These are phyloP conservation scores for Bombus fervidus DNA, from an alignment of 1,140 invertebrate species.

Conservation along the genomic window DNA sequence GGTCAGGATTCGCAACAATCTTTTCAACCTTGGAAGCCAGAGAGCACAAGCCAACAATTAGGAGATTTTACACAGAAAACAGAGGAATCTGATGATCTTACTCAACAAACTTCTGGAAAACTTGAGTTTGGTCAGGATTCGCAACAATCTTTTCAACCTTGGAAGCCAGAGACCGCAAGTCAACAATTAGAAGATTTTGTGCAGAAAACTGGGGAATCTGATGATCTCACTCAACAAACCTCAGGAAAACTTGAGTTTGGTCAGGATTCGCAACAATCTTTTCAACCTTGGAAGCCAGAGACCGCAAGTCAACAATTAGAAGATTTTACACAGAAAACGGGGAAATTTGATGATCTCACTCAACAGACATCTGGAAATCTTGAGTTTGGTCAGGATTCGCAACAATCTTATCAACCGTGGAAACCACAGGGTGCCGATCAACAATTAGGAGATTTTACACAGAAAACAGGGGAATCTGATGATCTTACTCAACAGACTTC, in stretches of 20 bases:
- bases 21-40: constrained; percentile 28
- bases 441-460: constrained; percentile 32
- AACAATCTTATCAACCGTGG: constrained; percentile 33
- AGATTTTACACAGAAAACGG: neutral
- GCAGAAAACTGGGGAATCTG: constrained; percentile 9
- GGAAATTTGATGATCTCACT: neutral
- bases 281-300: too few relatives aligned
- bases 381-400: constrained; percentile 57
- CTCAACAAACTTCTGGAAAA: constrained; percentile 47
- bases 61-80: constrained; percentile 36
- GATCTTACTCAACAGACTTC: neutral
- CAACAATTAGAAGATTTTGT: constrained; percentile 24
- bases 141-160: constrained; percentile 43
- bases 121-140: constrained; percentile 76
- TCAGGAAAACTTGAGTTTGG: constrained; percentile 44
- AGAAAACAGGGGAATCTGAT: constrained; percentile 35
- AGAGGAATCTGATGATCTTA: constrained; percentile 43
- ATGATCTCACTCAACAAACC: constrained; percentile 58
- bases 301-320: neutral
- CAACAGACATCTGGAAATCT: neutral
- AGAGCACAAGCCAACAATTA: constrained; percentile 5
- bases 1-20: constrained; percentile 38
- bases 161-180: neutral
- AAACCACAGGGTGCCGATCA: too few relatives aligned
- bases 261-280: constrained; percentile 25